A percentile compares a stretch with the other conserved stretches of the same genome.
phyloP scores from a whole-genome alignment of 2,888 invertebrate species.

The Neocrepidodera transversa region DNA sequence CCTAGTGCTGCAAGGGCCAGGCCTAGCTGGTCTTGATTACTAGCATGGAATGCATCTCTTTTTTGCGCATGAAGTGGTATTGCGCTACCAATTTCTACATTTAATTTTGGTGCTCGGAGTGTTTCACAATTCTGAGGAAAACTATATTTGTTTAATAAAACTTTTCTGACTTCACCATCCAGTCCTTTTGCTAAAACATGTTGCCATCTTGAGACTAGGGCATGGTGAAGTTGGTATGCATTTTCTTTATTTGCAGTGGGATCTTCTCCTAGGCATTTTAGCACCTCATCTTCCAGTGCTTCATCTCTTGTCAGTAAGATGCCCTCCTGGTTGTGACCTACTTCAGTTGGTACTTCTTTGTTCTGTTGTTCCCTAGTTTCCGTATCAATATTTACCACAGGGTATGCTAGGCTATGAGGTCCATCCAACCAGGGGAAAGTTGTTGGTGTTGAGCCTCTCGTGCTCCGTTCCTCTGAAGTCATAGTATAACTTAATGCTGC shows the following conservation, averaged over 20 bases:
- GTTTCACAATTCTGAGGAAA: background rate
- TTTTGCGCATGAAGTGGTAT: background rate
- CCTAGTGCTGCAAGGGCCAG: constrained; percentile 1
- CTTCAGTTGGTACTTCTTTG: background rate
- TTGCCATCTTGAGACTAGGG: background rate
- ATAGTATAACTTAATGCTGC: background rate
- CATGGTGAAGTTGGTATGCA: background rate
- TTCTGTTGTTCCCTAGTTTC: background rate
- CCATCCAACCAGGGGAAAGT: background rate
- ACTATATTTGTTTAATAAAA: background rate
- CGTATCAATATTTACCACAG: background rate
- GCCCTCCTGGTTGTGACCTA: background rate
- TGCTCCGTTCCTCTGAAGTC: background rate
- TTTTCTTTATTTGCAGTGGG: background rate
- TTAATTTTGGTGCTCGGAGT: background rate
- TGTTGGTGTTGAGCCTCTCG: background rate
- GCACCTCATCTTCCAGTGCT: background rate
- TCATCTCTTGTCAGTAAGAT: background rate
- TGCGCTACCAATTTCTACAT: background rate
- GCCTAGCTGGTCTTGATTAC: background rate
- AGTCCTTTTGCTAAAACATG: background rate
- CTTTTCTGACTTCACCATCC: background rate
- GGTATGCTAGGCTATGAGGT: background rate
- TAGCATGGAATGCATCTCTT: background rate
- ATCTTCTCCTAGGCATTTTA: background rate